These are phyloP conservation scores for Acleris cristana DNA, from an alignment of 2,888 invertebrate genomes.

Conservation along the genomic window DNA sequence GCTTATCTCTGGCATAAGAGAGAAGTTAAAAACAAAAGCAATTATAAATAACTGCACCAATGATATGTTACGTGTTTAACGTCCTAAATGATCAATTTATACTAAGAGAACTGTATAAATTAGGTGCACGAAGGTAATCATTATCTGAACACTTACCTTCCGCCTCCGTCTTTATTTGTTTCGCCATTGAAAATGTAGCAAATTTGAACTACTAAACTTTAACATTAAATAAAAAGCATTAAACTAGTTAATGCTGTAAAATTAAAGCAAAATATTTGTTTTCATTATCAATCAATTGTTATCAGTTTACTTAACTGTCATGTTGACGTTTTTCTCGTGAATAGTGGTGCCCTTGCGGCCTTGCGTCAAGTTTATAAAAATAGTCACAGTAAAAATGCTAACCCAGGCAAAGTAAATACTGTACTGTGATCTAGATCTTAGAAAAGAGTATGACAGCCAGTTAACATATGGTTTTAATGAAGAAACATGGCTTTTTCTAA, in stretches of 20 bases:
- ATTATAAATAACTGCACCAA: neutral
- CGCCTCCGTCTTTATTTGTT: slow-evolving; percentile 47
- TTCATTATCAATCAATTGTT: slow-evolving; percentile 14
- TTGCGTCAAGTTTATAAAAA: neutral
- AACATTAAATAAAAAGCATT: neutral
- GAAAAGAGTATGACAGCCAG: no score
- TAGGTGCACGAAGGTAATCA: no score
- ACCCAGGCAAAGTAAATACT: no score
- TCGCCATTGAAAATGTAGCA: slow-evolving; percentile 46
- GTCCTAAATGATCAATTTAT: no score
- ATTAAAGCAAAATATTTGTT: neutral
- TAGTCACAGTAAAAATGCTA: neutral
- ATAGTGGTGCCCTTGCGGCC: neutral
- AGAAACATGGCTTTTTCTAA: no score
- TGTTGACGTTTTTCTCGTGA: neutral
- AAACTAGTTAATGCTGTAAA: neutral
- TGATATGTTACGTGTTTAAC: neutral
- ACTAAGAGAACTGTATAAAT: no score
- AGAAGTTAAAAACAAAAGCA: neutral
- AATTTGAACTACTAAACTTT: neutral
- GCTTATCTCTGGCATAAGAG: neutral
- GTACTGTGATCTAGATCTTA: no score
- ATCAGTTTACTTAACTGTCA: neutral
- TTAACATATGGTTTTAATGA: no score
- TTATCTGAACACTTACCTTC: slow-evolving; percentile 52